Percentiles rank a stretch among this genome's conserved stretches.
These are phyloP conservation scores for Drosophila repleta DNA, from an alignment of 1,140 invertebrate genomes.

Conservation along the genomic window DNA sequence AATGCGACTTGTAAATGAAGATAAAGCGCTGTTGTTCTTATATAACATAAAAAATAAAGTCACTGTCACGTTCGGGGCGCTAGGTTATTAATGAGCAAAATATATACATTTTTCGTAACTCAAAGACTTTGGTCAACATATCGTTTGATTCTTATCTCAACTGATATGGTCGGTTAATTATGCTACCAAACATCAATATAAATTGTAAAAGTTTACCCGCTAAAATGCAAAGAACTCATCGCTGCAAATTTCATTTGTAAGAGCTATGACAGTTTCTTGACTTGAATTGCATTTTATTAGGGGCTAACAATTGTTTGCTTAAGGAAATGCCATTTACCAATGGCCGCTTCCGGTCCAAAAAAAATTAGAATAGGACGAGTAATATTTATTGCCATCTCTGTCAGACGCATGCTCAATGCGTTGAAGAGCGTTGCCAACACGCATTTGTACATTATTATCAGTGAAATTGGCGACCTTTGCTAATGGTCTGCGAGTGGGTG, in stretches of 20 bases:
- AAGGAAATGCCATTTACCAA: slow-evolving; percentile 55
- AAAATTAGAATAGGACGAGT: neutral
- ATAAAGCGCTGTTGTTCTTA: slow-evolving; percentile 34
- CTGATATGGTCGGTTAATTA: too few species aligned
- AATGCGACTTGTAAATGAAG: slow-evolving; percentile 57
- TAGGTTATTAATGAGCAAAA: too few species aligned
- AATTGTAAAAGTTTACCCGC: too few species aligned
- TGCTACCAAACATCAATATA: too few species aligned
- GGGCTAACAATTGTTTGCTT: slow-evolving; percentile 35
- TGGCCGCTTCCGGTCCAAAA: slow-evolving; percentile 54
- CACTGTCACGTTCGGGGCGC: slow-evolving; percentile 20
- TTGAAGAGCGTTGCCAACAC: slow-evolving; percentile 58
- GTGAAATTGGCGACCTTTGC: slow-evolving; percentile 78
- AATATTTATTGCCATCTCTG: slow-evolving; percentile 18
- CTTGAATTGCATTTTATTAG: slow-evolving; percentile 24
- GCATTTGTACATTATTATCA: slow-evolving; percentile 64
- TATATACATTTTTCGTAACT: too few species aligned
- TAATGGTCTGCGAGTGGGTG: slow-evolving; percentile 26
- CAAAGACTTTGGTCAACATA: too few species aligned
- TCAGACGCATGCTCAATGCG: slow-evolving; percentile 22
- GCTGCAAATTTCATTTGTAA: neutral
- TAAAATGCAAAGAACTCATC: neutral
- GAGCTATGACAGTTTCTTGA: neutral
- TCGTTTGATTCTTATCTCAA: too few species aligned
- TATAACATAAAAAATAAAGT: neutral